A percentile compares a stretch with the other conserved stretches of the same genome.
These are phyloP conservation scores for Octodon degus DNA, from an alignment of 2,113 vertebrate genomes.

Conservation along the genomic window DNA sequence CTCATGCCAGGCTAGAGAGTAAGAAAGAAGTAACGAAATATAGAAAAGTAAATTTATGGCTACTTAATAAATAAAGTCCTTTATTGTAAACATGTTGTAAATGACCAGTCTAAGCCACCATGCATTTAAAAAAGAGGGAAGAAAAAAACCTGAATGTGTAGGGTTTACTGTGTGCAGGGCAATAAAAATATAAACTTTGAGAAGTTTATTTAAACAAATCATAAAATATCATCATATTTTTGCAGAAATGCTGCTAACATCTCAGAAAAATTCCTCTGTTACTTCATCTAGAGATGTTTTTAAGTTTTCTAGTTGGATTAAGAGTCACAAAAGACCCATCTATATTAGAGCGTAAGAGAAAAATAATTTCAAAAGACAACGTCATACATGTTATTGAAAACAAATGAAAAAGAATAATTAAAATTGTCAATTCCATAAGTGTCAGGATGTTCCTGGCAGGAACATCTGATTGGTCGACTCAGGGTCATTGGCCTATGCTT, in stretches of 20 bases:
- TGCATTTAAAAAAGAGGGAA: not conserved
- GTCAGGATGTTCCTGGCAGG: not conserved
- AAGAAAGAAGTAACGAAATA: constrained; percentile 22
- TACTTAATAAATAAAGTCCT: constrained; percentile 5
- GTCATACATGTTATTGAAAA: not conserved
- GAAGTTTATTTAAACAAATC: not conserved
- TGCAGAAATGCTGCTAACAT: not conserved
- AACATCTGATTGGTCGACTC: not conserved
- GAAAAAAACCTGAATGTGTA: not conserved
- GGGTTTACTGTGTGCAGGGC: not conserved
- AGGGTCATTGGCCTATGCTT: not conserved
- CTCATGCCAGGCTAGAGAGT: not conserved
- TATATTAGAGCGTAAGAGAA: not conserved
- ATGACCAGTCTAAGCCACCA: not conserved
- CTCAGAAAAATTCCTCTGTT: constrained; percentile 4
- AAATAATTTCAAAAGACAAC: not conserved
- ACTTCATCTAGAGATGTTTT: not conserved
- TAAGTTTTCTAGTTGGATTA: not conserved
- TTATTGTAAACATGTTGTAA: not conserved
- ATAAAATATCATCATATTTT: not conserved
- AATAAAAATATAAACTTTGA: constrained; percentile 16
- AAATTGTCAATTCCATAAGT: not conserved
- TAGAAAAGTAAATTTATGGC: not conserved
- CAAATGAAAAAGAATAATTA: not conserved
- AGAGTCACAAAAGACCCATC: not conserved